Evolutionary conservation across 1,140 invertebrate genomes (phyloP).

Genomic region (Eupristina koningsbergeri): DNA sequence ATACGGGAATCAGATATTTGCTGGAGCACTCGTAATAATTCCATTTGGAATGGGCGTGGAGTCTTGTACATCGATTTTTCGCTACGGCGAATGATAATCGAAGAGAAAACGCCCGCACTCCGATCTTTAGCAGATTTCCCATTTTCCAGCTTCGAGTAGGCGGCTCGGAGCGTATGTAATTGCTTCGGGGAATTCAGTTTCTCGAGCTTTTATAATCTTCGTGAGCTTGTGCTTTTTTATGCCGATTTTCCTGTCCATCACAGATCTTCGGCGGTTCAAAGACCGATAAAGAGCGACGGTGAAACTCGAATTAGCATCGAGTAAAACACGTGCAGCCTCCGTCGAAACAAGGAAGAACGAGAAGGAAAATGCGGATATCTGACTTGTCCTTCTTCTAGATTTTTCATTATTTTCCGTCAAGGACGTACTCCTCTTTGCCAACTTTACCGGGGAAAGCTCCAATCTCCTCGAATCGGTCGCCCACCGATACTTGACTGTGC

Average conservation of each 20-base stretch:
- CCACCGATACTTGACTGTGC: slow-evolving; percentile 9
- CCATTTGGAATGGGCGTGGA: not conserved
- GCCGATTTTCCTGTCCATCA: not conserved
- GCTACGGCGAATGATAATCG: not conserved
- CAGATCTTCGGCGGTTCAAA: not conserved
- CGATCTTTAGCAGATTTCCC: not conserved
- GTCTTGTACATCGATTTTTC: not conserved
- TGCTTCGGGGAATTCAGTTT: not conserved
- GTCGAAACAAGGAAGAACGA: not conserved
- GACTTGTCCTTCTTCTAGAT: not conserved
- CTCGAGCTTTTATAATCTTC: slow-evolving; percentile 25
- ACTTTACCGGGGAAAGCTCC: not conserved
- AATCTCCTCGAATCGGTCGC: slow-evolving; percentile 1
- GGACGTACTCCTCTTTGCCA: not conserved
- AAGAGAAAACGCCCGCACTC: not conserved
- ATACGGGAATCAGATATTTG: no score
- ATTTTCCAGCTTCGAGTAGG: not conserved
- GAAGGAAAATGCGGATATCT: not conserved
- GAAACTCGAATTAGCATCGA: not conserved
- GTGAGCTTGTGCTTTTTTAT: not conserved
- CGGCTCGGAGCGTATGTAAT: not conserved
- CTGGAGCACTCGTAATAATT: not conserved
- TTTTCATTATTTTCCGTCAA: slow-evolving; percentile 32
- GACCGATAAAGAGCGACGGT: no score
- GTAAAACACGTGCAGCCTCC: not conserved